phyloP scores from a whole-genome alignment of 2,888 invertebrate species.

The Pterostichus niger region DNA sequence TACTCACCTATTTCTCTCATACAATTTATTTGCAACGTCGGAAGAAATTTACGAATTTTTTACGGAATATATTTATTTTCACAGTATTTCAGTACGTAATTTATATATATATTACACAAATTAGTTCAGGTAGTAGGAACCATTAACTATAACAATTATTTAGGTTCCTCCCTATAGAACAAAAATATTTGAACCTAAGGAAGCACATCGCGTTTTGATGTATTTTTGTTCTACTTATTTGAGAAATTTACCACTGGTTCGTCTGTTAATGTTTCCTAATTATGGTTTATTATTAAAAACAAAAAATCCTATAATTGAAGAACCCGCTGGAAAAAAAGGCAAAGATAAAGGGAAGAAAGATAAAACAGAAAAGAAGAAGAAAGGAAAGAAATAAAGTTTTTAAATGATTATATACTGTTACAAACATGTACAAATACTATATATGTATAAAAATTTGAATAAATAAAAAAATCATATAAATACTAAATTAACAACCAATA shows the following conservation, averaged over 20 bases:
- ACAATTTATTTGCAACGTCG: conserved; percentile 71
- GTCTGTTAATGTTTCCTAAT: conserved; percentile 74
- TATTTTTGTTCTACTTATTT: conserved; percentile 75
- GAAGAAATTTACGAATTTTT: conserved; percentile 75
- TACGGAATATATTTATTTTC: conserved; percentile 73
- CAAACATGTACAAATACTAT: conserved; percentile 43
- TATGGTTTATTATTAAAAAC: conserved; percentile 73
- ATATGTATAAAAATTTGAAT: conserved; percentile 64
- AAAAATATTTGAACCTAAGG: conserved; percentile 73
- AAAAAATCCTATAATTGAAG: conserved; percentile 69
- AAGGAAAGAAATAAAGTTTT: conserved; percentile 68
- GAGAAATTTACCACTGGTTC: conserved; percentile 74
- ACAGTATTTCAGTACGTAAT: conserved; percentile 73
- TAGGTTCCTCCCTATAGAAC: conserved; percentile 74
- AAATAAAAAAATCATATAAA: conserved; percentile 55
- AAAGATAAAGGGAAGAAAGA: background rate
- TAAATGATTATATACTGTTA: conserved; percentile 17
- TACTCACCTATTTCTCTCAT: conserved; percentile 74
- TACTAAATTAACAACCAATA: conserved; percentile 23
- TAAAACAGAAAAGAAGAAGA: conserved; percentile 64
- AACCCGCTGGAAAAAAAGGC: conserved; percentile 67
- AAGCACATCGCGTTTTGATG: conserved; percentile 72
- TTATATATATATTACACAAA: background rate
- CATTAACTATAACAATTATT: conserved; percentile 8
- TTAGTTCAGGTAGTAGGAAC: no score